Percentiles rank a stretch among this genome's conserved stretches.
These are phyloP conservation scores for Columba guinea DNA, from an alignment of 2,797 vertebrate genomes.

Conservation along the genomic window DNA sequence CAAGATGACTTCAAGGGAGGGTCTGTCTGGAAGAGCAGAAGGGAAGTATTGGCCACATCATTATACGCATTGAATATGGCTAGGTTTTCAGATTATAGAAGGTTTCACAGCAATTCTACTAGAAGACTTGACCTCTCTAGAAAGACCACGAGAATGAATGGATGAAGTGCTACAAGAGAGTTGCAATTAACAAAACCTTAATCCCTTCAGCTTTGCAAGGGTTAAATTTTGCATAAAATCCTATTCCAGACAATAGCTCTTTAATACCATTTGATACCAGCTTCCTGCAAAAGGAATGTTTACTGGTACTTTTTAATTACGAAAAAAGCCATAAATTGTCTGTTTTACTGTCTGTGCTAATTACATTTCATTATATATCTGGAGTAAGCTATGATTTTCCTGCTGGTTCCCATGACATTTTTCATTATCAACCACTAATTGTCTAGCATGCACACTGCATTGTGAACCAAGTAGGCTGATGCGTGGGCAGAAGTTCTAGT, in stretches of 20 bases:
- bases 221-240: constrained; percentile 58
- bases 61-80: not conserved
- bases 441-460: constrained; percentile 72
- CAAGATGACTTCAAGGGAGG: not conserved
- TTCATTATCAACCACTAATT: constrained; percentile 81
- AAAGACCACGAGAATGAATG: not conserved
- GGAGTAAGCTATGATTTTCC: constrained; percentile 80
- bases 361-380: constrained; percentile 80
- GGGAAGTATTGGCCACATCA: not conserved
- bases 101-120: not conserved
- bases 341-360: constrained; percentile 82
- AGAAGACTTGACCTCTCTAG: not conserved
- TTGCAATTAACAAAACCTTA: not conserved
- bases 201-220: not conserved
- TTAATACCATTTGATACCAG: constrained; percentile 64
- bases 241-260: constrained; percentile 50
- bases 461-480: constrained; percentile 75
- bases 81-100: not conserved
- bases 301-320: constrained; percentile 77
- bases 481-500: constrained; percentile 75
- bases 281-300: constrained; percentile 71
- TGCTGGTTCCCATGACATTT: constrained; percentile 79
- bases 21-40: not conserved
- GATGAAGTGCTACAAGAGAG: not conserved
- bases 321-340: constrained; percentile 71